Conservation (phyloP, 2,888 invertebrate genomes). For the Lasius fuliginosus region DNA sequence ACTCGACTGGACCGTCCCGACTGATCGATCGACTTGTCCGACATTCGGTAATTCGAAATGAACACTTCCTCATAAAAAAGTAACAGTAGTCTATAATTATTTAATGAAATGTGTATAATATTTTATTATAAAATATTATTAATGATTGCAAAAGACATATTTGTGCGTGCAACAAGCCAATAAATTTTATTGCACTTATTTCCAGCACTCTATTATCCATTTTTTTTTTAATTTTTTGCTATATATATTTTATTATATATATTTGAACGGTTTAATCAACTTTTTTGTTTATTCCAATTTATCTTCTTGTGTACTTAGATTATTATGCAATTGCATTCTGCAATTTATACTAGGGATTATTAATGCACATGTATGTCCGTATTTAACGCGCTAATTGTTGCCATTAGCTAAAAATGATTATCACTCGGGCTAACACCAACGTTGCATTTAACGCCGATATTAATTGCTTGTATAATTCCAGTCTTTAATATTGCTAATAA, state of each 20-base stretch:
- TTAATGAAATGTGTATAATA: background rate
- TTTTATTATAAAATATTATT: background rate
- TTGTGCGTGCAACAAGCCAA: background rate
- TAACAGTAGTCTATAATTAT: background rate
- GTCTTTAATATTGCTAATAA: slow-evolving; percentile 18
- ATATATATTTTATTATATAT: too few relatives aligned
- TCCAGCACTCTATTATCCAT: background rate
- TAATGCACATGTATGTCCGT: background rate
- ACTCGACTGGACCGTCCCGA: slow-evolving; percentile 14
- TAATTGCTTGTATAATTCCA: slow-evolving; percentile 3
- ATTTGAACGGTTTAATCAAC: background rate
- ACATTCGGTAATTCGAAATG: slow-evolving; percentile 27
- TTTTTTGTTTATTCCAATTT: background rate
- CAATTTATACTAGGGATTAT: slow-evolving; percentile 3
- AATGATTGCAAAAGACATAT: background rate
- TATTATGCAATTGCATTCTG: background rate
- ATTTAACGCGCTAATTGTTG: slow-evolving; percentile 13
- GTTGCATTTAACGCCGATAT: background rate
- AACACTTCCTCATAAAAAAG: slow-evolving; percentile 4
- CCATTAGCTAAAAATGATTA: slow-evolving; percentile 18
- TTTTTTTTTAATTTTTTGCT: background rate
- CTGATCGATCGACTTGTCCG: slow-evolving; percentile 39
- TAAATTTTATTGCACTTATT: background rate
- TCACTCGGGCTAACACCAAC: background rate
- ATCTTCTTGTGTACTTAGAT: background rate